Conservation (phyloP, 2,888 invertebrate species). For the Dasysyrphus tricinctus region DNA sequence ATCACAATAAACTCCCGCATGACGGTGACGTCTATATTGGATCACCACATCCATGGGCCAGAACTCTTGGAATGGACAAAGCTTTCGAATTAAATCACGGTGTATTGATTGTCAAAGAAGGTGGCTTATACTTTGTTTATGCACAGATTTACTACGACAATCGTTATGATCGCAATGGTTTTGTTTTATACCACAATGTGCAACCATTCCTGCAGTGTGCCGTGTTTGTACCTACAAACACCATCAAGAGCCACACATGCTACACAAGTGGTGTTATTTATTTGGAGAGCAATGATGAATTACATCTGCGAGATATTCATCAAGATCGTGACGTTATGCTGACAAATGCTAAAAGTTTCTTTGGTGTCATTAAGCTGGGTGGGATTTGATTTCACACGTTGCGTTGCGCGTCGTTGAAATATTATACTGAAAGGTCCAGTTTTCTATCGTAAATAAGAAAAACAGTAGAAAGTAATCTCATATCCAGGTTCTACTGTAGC, state of each 20-base stretch:
- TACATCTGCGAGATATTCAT: slow-evolving; percentile 88
- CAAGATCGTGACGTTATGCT: slow-evolving; percentile 80
- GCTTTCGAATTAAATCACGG: slow-evolving; percentile 87
- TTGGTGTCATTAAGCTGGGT: slow-evolving; percentile 91
- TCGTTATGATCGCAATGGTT: slow-evolving; percentile 90
- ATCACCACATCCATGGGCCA: slow-evolving; percentile 84
- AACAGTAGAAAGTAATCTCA: slow-evolving; percentile 48
- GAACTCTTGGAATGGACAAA: slow-evolving; percentile 85
- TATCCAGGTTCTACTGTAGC: slow-evolving; percentile 18
- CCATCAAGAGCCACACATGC: slow-evolving; percentile 89
- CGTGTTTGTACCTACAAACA: slow-evolving; percentile 86
- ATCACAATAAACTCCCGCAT: slow-evolving; percentile 73
- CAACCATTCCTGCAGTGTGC: slow-evolving; percentile 90
- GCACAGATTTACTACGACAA: slow-evolving; percentile 92
- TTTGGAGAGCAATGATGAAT: slow-evolving; percentile 86
- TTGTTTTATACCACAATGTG: slow-evolving; percentile 87
- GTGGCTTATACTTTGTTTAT: slow-evolving; percentile 91
- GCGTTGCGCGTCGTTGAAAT: no score
- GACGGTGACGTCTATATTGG: slow-evolving; percentile 82
- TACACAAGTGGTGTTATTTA: slow-evolving; percentile 88
- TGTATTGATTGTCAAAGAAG: slow-evolving; percentile 87
- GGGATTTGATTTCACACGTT: slow-evolving; percentile 79
- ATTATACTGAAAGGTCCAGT: slow-evolving; percentile 13
- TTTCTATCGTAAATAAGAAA: background rate
- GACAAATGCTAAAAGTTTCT: slow-evolving; percentile 91